Conservation (phyloP, 1,140 invertebrate genomes). For the Thaumatotibia leucotreta region DNA sequence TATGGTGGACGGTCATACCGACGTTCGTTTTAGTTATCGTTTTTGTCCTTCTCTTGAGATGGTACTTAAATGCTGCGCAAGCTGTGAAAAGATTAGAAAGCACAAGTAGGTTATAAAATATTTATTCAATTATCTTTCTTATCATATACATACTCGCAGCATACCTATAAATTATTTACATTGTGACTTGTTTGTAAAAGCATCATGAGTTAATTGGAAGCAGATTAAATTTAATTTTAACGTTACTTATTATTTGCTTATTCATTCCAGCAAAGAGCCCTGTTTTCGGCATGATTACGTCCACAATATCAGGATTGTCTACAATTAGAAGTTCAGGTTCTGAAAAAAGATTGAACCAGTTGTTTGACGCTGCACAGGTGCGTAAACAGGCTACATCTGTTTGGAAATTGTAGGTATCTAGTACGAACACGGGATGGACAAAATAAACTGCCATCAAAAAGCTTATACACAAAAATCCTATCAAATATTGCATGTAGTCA, state of each 20-base stretch:
- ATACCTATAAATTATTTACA: too few species aligned
- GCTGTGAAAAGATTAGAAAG: constrained; percentile 91
- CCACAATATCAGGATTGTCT: constrained; percentile 68
- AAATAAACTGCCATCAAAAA: too few species aligned
- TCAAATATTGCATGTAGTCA: too few species aligned
- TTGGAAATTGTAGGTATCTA: too few species aligned
- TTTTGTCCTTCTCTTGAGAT: constrained; percentile 82
- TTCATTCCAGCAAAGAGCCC: constrained; percentile 72
- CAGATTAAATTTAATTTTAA: too few species aligned
- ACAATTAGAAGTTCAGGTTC: constrained; percentile 66
- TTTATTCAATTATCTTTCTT: too few species aligned
- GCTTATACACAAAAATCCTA: too few species aligned
- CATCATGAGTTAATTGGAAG: too few species aligned
- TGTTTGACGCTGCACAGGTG: constrained; percentile 79
- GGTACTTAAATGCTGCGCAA: constrained; percentile 88
- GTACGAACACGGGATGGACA: too few species aligned
- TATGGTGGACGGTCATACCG: constrained; percentile 83
- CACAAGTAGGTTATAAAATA: constrained; percentile 77
- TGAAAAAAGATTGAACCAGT: constrained; percentile 78
- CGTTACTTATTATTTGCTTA: constrained; percentile 15
- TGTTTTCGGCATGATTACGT: constrained; percentile 73
- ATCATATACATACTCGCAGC: too few species aligned
- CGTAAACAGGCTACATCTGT: constrained; percentile 10
- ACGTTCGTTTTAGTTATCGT: constrained; percentile 80
- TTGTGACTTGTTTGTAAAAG: too few species aligned